Evolutionary conservation across 1,140 invertebrate species (phyloP), one percentile per base, ranked within the genome.

Genomic region (Camponotus pennsylvanicus): DNA sequence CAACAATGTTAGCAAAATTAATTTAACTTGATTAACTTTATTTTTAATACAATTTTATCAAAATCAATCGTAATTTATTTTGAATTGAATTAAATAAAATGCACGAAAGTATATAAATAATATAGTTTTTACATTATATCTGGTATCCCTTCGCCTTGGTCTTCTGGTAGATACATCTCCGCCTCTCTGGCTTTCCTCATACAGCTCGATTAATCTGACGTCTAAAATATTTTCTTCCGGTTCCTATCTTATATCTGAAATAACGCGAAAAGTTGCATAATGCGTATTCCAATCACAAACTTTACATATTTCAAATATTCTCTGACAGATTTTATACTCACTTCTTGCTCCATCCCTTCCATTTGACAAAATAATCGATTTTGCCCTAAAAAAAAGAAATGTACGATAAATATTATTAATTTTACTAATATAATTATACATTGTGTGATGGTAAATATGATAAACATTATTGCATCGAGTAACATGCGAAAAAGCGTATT

Each of bases 141-240:
- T 93, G 42, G 94, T 93, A 86, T 96, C 96, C 92, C 96, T 96
- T 92, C 96, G 95, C 89, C 96, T 96, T 0, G 96, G 96, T 40
- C 96, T 96, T 76, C 97, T 95, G 83, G 96, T 96, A 11, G 91
- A 84, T 6, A 92, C 91, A 80, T 95, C 95, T n/a, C 90, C 91
- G 40, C 94, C 94, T 89, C 92, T 95, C 91, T 95, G 96, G 89
- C 96, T 96, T 92, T 96, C 96, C 95, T 99, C 98, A 95, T 98
- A 99, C 76, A 98, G 97, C 93, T 99, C 97, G 88, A 99, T 98
- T 71, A 99, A 96, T 86, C 98, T 96, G n/a, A 96, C 96, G 95
- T 99, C 98, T 67, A 99, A 95, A 93, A 99, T 99, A 94, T 99
- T 99, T 93, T 99, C 98, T 95, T 99, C 98, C 15, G 98, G 99